Base-by-base conservation (phyloP, 2,113 vertebrate species). In the Scortum barcoo region DNA sequence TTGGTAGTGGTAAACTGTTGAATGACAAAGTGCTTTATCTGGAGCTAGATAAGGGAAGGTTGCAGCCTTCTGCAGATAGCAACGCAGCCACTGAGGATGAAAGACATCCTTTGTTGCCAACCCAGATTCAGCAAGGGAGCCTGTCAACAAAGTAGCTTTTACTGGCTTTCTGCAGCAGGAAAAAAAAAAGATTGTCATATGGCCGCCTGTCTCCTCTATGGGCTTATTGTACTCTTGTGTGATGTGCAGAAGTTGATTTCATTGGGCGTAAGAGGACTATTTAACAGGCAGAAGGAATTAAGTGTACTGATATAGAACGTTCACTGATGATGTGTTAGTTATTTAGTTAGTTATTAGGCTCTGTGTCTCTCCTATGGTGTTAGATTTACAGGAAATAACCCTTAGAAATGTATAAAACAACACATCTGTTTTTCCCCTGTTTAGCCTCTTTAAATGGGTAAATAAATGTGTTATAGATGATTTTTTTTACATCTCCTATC, bases 61-160 rank as follows among this genome's bases (percentile, higher is more conserved):
- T 87, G 83, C 87, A 85, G 90, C 85, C 86, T 89, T 72, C 76
- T 80, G 85, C 83, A 93, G 90, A 89, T 80, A 77, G 78, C 28
- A 53, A 60, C 30, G 58, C 74, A 83, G 83, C 62, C 80, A 73
- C 73, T 42, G 69, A 84, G 82, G 89, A 91, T 90, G 87, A 91
- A 92, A 91, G 83, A 81, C 81, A 74, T 58, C 77, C 88, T 92
- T 91, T 93, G 90, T 92, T 90, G 81, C 62, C 85, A 75, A 20
- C 75, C 51, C 80, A 61, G 82, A 84, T 84, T 82, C 83, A 81
- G 80, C 46, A 30, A 88, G 75, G 75, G 73, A 86, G 81, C 68
- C 91, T 79, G 82, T 92, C 88, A 89, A 91, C 89, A 91, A 86
- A 87, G 90, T 65, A 38, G 78, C 88, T 81, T 86, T 87, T 86